Base-by-base conservation (phyloP, 2,888 invertebrate genomes). In the Formica aserva region DNA sequence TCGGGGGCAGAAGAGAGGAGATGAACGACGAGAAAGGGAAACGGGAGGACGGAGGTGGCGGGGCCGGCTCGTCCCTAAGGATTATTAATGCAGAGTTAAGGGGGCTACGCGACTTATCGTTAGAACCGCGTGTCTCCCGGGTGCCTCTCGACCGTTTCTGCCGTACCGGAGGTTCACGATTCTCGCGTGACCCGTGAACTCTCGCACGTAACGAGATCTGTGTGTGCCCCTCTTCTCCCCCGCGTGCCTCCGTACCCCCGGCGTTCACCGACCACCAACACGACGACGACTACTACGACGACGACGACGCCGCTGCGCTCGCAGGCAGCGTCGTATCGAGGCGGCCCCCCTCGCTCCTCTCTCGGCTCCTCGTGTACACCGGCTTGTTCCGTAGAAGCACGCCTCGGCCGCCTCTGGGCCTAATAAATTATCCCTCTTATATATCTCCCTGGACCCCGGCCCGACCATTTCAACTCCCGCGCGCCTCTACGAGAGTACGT, bases 131-230 rank as follows among this genome's bases (percentile, higher is more conserved):
- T 86, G 89, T 90, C 86, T 82, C 87, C 81, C 85, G 66, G 84
- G 72, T 80, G 77, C 60, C 77, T 45, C 85, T 83, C 84, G 85
- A 69, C 84, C 88, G 89, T 88, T 88, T 85, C 89, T 88, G 85
- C 88, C 87, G 84, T 89, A 86, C 86, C 89, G 87, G 88, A 90
- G 91, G 92, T 92, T 91, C 92, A 92, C 92, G 93, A 92, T 92
- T 92, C 93, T 93, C 92, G 91, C 92, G 92, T 93, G 93, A 93
- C 93, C 93, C 91, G 91, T 93, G 93, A 93, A 93, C 92, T 92
- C 92, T 93, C 90, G 91, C 91, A 91, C 93, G 93, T 92, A 92
- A 92, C 92, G 91, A 93, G 92, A 93, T 92, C 92, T 90, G 89
- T 85, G 82, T 83, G 84, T 74, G 67, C 85, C 84, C 69, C 78